Conservation (phyloP, 2,888 invertebrate species). For the Trichogramma evanescens region DNA sequence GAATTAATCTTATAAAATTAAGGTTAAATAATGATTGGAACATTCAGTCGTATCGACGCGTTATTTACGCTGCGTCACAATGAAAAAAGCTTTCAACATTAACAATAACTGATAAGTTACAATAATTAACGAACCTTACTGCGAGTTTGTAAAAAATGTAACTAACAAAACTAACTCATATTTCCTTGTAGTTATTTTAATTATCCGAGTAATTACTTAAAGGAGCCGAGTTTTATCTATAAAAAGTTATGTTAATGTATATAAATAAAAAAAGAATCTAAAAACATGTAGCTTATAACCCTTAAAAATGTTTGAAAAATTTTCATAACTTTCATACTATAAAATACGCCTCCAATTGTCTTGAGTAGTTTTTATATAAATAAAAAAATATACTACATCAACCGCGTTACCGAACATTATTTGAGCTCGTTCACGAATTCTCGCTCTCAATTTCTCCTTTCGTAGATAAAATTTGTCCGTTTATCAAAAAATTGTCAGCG, state of each 20-base stretch:
- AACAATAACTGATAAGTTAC: constrained; percentile 36
- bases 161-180: constrained; percentile 29
- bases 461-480: constrained; percentile 16
- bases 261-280: constrained; percentile 38
- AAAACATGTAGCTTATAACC: constrained; percentile 30
- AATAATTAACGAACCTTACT: constrained; percentile 28
- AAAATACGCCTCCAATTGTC: constrained; percentile 47
- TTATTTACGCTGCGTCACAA: constrained; percentile 21
- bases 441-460: constrained; percentile 12
- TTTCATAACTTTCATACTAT: constrained; percentile 24
- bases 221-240: constrained; percentile 30
- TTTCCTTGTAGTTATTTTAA: constrained; percentile 12
- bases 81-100: constrained; percentile 34
- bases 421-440: constrained; percentile 16
- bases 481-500: constrained; percentile 20
- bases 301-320: background rate
- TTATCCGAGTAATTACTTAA: constrained; percentile 21
- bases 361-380: constrained; percentile 20
- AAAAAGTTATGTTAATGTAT: constrained; percentile 30
- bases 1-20: constrained; percentile 11
- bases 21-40: constrained; percentile 29
- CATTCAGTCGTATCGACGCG: constrained; percentile 36
- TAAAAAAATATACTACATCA: constrained; percentile 15
- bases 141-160: constrained; percentile 28
- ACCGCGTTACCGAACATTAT: constrained; percentile 22